Conservation (phyloP, 1,140 invertebrate genomes). For the Drosophila lacertosa region DNA sequence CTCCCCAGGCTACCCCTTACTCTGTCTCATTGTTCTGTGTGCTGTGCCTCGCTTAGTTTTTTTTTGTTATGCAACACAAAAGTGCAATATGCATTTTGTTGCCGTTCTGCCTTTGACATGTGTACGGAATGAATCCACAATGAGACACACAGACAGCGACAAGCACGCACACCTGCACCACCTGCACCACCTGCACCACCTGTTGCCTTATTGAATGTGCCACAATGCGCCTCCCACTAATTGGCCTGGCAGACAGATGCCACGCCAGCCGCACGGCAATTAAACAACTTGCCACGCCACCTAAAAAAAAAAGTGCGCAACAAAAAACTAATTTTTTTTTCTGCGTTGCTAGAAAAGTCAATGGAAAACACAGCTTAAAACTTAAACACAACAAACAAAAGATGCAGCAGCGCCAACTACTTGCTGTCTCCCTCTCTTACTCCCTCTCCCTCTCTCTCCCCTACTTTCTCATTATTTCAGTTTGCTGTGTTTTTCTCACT, state of each 20-base stretch:
- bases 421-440: background rate
- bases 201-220: constrained; percentile 42
- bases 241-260: constrained; percentile 31
- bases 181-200: constrained; percentile 40
- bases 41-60: constrained; percentile 22
- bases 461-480: constrained; percentile 13
- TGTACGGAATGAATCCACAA: constrained; percentile 67
- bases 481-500: constrained; percentile 56
- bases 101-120: constrained; percentile 42
- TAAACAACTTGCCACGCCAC: constrained; percentile 26
- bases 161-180: constrained; percentile 33
- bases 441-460: background rate
- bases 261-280: constrained; percentile 28
- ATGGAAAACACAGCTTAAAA: constrained; percentile 62
- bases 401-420: constrained; percentile 21
- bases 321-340: constrained; percentile 33
- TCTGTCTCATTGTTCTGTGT: background rate
- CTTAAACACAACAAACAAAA: constrained; percentile 65
- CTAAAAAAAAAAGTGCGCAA: constrained; percentile 64
- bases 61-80: constrained; percentile 31
- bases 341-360: constrained; percentile 54
- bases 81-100: constrained; percentile 50
- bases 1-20: background rate
- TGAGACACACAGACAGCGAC: constrained; percentile 42
- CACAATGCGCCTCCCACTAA: constrained; percentile 51